Evolutionary conservation across 2,888 invertebrate genomes (phyloP).

Genomic region (Caenorhabditis japonica): DNA sequence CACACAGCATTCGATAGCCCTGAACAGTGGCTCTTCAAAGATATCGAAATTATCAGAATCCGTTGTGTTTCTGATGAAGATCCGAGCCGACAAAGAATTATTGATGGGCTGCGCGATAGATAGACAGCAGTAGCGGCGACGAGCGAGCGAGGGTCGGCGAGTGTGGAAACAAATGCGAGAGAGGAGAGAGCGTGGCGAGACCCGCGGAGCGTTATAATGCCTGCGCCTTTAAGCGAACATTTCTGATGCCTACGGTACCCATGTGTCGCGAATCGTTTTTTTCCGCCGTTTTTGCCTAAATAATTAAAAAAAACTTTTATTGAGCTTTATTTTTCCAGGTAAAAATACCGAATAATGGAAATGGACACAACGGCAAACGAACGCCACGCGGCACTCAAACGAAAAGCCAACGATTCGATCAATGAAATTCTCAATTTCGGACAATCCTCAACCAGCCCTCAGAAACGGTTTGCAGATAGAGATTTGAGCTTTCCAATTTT

Average conservation of each 20-base stretch:
- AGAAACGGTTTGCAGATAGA: slow-evolving; percentile 32
- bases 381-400: slow-evolving; percentile 37
- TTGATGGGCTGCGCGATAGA: slow-evolving; percentile 58
- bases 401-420: slow-evolving; percentile 43
- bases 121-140: slow-evolving; percentile 13
- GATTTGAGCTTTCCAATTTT: slow-evolving; percentile 1
- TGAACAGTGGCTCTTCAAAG: slow-evolving; percentile 8
- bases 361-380: slow-evolving; percentile 24
- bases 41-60: slow-evolving; percentile 22
- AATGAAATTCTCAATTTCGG: slow-evolving; percentile 23
- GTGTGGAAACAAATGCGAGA: slow-evolving; percentile 35
- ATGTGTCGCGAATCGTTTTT: neutral
- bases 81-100: slow-evolving; percentile 49
- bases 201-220: slow-evolving; percentile 42
- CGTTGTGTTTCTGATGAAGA: slow-evolving; percentile 3
- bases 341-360: slow-evolving; percentile 34
- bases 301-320: slow-evolving; percentile 14
- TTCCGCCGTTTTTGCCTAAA: too few species aligned
- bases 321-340: slow-evolving; percentile 21
- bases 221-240: slow-evolving; percentile 41
- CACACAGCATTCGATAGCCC: slow-evolving; percentile 18
- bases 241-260: slow-evolving; percentile 43
- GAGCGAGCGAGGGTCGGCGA: slow-evolving; percentile 28
- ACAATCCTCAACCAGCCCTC: slow-evolving; percentile 25
- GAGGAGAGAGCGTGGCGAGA: slow-evolving; percentile 35